A percentile compares a stretch with the other conserved stretches of the same genome.
Evolutionary conservation across 2,888 invertebrate species (phyloP).

Genomic region (Cinara cedri): DNA sequence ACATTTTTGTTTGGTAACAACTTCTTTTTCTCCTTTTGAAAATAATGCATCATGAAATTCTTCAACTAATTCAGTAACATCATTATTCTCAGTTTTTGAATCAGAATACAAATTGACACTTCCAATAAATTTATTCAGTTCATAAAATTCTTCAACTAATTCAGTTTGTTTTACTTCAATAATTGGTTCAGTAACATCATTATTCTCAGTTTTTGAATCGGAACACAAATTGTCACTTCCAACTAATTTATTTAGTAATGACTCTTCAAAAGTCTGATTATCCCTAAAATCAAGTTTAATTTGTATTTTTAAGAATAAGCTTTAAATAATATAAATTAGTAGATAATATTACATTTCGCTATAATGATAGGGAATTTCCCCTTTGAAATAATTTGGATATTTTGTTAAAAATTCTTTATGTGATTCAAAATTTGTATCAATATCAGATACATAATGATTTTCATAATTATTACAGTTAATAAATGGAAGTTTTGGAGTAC

Average conservation of each 20-base stretch:
- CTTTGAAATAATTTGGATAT: constrained; percentile 10
- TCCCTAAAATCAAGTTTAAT: not conserved
- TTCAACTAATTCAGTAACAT: no score
- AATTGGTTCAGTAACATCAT: not conserved
- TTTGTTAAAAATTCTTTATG: not conserved
- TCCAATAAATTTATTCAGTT: no score
- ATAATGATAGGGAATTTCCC: constrained; percentile 37
- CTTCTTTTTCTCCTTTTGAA: not conserved
- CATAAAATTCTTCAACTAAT: no score
- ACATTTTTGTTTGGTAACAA: no score
- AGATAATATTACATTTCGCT: constrained; percentile 22
- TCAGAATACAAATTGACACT: no score
- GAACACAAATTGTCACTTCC: not conserved
- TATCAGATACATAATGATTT: constrained; percentile 41
- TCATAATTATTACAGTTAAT: constrained; percentile 10
- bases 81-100: no score
- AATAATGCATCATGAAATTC: constrained; percentile 33
- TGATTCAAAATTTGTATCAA: constrained; percentile 14
- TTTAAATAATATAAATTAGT: not conserved
- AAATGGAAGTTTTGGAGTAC: constrained; percentile 19
- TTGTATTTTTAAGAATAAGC: no score
- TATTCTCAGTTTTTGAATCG: not conserved
- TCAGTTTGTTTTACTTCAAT: constrained; percentile 7
- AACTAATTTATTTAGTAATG: not conserved
- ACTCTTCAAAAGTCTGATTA: not conserved